These are phyloP conservation scores for Torymus auratus DNA, from an alignment of 2,888 invertebrate genomes.

Conservation along the genomic window DNA sequence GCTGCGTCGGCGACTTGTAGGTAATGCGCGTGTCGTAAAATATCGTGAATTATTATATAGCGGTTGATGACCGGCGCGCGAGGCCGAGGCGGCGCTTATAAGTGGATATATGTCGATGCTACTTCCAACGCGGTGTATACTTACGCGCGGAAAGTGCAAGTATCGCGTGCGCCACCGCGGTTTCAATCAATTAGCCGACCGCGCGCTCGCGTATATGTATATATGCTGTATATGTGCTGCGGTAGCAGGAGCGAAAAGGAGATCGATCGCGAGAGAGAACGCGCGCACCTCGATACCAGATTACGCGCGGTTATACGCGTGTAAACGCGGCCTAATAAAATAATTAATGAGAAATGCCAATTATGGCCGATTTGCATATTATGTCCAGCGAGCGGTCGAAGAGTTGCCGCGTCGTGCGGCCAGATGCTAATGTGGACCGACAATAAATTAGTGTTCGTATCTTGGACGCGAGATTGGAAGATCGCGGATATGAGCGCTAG, in stretches of 20 bases:
- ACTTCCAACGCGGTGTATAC: not conserved
- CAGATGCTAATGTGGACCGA: slow-evolving; percentile 3
- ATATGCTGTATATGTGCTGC: too few relatives aligned
- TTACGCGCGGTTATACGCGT: slow-evolving; percentile 26
- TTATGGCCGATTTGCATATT: slow-evolving; percentile 16
- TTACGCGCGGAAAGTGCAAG: slow-evolving; percentile 28
- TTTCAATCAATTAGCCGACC: slow-evolving; percentile 46
- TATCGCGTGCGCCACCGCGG: slow-evolving; percentile 29
- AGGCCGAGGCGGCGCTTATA: not conserved
- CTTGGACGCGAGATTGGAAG: too few relatives aligned
- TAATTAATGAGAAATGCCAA: slow-evolving; percentile 38
- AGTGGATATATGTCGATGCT: not conserved
- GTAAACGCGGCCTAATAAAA: slow-evolving; percentile 31
- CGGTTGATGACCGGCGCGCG: not conserved
- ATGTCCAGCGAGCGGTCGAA: not conserved
- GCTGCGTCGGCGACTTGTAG: too few relatives aligned
- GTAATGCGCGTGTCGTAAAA: too few relatives aligned
- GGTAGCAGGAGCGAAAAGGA: slow-evolving; percentile 6
- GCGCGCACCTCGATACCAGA: slow-evolving; percentile 14
- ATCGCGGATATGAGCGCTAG: too few relatives aligned
- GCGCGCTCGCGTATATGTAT: too few relatives aligned
- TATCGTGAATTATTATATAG: too few relatives aligned
- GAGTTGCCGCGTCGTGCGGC: not conserved
- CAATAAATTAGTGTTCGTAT: slow-evolving; percentile 9
- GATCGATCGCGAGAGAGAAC: not conserved